Evolutionary conservation across 2,797 vertebrate genomes (phyloP), one percentile per base, ranked within the genome.

Genomic region (Natrix natrix): DNA sequence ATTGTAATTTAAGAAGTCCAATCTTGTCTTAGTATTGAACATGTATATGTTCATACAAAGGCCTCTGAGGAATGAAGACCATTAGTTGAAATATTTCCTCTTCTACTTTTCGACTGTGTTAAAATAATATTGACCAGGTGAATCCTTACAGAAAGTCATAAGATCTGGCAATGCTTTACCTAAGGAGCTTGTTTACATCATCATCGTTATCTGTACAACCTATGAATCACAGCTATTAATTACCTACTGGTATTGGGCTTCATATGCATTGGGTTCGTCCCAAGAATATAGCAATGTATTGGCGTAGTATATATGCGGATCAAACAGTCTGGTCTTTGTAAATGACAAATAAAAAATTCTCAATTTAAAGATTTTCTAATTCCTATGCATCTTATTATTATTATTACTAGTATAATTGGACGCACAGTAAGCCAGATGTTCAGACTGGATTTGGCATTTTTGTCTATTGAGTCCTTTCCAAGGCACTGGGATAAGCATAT

Each of bases 41-140:
- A n/a, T 6, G 12, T 54, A 37, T 22, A 54, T 59, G 48, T 74
- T 16, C 55, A n/a, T 32, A 69, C 0, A 1, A 48, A 91, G 52
- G 88, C 54, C 61, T 88, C 0, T 69, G 86, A 57, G 54, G 14
- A 90, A 69, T 52, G 93, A 95, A 93, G 48, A 56, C 83, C 91
- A 86, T 90, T n/a, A 0, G 0, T 54, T 61, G 32, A 93, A 22
- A 13, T 43, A 89, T 8, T 7, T 3, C 13, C 0, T 86, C 89
- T 11, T 26, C 10, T 22, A 88, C 55, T 56, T 59, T 88, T 88
- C 8, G 54, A n/a, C 14, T 87, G 16, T 56, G n/a, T 32, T 87
- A 57, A 56, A 87, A 4, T 54, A 86, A 61, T 74, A 87, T 59
- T 87, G 69, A 60, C 88, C n/a, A 61, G 86, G 90, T 88, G 24